phyloP scores from a whole-genome alignment of 1,140 invertebrate species.

The Scaptodrosophila lebanonensis region DNA sequence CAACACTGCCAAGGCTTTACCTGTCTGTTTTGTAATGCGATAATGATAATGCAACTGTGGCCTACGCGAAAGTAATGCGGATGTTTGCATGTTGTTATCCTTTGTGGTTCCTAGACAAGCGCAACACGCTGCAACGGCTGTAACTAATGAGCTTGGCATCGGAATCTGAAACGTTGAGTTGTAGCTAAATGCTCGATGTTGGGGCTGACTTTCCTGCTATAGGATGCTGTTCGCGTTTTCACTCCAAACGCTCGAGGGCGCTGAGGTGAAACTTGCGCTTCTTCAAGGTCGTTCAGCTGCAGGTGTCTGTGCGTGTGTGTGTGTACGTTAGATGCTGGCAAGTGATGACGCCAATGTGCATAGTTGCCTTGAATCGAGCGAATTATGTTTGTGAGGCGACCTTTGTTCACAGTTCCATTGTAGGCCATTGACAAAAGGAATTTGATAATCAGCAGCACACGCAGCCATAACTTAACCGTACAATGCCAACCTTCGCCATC shows the following conservation, averaged over 20 bases:
- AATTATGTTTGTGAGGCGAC: too few species aligned
- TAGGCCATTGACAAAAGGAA: too few species aligned
- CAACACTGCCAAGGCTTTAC: background rate
- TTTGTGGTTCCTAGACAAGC: too few species aligned
- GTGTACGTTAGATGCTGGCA: background rate
- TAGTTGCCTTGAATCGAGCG: too few species aligned
- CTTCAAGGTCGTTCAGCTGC: conserved; percentile 44
- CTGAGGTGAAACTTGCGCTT: conserved; percentile 26
- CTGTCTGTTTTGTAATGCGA: conserved; percentile 7
- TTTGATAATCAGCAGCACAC: too few species aligned
- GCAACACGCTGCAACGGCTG: background rate
- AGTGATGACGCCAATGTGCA: conserved; percentile 4
- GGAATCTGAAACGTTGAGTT: conserved; percentile 10
- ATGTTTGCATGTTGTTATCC: conserved; percentile 28
- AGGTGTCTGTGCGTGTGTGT: background rate
- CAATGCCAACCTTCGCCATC: too few species aligned
- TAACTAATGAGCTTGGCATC: conserved; percentile 29
- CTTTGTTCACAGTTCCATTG: too few species aligned
- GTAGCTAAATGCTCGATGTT: too few species aligned
- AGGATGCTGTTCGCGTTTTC: too few species aligned
- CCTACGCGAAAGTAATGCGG: conserved; percentile 45
- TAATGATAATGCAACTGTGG: conserved; percentile 40
- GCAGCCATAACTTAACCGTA: too few species aligned
- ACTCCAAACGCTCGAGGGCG: too few species aligned
- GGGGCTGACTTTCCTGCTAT: too few species aligned